Percentiles rank a stretch among this genome's conserved stretches.
Evolutionary conservation across 2,888 invertebrate genomes (phyloP).

Genomic region (Noctua janthe): DNA sequence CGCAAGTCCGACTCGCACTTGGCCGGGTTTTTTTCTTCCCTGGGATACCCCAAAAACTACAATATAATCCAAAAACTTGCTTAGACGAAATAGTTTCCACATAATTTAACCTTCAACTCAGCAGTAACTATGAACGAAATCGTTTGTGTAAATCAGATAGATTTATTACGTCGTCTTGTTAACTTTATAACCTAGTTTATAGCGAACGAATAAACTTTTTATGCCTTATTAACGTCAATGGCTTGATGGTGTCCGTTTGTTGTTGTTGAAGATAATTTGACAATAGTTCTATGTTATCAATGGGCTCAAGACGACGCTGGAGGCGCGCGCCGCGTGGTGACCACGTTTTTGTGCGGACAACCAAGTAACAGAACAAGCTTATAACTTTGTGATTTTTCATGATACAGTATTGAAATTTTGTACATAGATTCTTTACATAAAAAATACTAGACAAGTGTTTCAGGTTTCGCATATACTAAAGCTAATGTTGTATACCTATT

Average conservation of each 20-base stretch:
- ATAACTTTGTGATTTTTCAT: too few relatives aligned
- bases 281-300: neutral
- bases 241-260: neutral
- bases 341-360: too few relatives aligned
- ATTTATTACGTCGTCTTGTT: slow-evolving; percentile 36
- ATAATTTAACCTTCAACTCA: slow-evolving; percentile 30
- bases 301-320: too few relatives aligned
- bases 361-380: too few relatives aligned
- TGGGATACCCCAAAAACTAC: neutral
- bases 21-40: neutral
- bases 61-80: neutral
- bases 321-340: too few relatives aligned
- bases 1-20: too few relatives aligned
- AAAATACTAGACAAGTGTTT: too few relatives aligned
- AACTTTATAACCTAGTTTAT: slow-evolving; percentile 46
- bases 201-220: slow-evolving; percentile 32
- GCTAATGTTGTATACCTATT: too few relatives aligned
- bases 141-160: slow-evolving; percentile 38
- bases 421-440: too few relatives aligned
- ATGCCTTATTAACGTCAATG: slow-evolving; percentile 28
- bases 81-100: neutral
- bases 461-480: too few relatives aligned
- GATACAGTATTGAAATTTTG: too few relatives aligned
- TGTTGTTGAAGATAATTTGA: neutral
- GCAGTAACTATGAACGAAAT: slow-evolving; percentile 13